A percentile compares a stretch with the other conserved stretches of the same genome.
These are phyloP conservation scores for Bufo gargarizans DNA, from an alignment of 2,113 vertebrate species.

Conservation along the genomic window DNA sequence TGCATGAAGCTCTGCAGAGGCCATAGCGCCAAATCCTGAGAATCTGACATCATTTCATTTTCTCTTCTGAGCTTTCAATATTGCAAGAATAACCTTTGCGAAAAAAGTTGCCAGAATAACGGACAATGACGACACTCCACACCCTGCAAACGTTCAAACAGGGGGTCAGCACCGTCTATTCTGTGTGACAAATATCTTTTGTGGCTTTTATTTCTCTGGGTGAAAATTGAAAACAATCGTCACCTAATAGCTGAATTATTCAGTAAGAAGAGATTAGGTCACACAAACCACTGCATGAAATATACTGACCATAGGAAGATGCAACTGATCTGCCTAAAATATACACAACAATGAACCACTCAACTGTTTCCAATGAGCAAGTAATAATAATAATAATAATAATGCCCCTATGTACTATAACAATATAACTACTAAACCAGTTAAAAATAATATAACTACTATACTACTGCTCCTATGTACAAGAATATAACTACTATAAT, in stretches of 20 bases:
- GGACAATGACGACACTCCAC: neutral
- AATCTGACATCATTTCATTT: neutral
- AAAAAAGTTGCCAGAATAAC: neutral
- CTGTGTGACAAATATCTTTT: too few relatives aligned
- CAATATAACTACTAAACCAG: neutral
- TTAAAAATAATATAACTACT: neutral
- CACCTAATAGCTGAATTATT: too few relatives aligned
- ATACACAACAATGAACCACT: too few relatives aligned
- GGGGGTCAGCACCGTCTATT: neutral
- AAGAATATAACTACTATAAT: constrained; percentile 1
- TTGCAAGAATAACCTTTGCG: neutral
- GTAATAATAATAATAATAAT: neutral
- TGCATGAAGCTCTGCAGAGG: neutral
- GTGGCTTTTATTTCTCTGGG: neutral
- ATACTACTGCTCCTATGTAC: neutral
- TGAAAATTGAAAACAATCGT: too few relatives aligned
- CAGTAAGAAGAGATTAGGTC: too few relatives aligned
- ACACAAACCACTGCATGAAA: too few relatives aligned
- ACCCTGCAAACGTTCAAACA: neutral
- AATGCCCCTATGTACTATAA: neutral
- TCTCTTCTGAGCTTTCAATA: neutral
- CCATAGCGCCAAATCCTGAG: neutral
- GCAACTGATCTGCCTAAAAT: too few relatives aligned
- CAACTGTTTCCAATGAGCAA: neutral
- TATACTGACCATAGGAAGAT: too few relatives aligned